Evolutionary conservation across 2,888 invertebrate genomes (phyloP).

Genomic region (Harmothoe impar): DNA sequence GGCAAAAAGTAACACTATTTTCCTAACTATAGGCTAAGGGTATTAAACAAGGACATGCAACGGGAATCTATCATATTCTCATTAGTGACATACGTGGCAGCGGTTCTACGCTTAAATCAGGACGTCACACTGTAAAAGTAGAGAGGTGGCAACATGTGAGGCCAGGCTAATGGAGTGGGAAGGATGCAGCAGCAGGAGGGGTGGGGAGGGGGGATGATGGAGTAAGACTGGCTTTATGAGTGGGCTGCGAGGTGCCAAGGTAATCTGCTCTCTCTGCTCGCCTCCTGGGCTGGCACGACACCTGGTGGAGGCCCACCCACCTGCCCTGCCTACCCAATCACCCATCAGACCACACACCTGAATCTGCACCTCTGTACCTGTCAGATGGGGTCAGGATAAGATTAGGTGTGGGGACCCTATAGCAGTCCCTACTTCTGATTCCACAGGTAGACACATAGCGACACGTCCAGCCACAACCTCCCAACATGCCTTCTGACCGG

Average conservation of each 20-base stretch:
- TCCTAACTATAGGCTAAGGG: too few relatives aligned
- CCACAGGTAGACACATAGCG: too few relatives aligned
- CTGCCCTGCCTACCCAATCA: conserved; percentile 1
- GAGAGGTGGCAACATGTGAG: background rate
- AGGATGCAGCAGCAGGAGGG: background rate
- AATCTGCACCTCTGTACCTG: too few relatives aligned
- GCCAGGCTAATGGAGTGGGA: background rate
- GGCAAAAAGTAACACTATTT: too few relatives aligned
- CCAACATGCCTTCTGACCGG: too few relatives aligned
- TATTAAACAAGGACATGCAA: background rate
- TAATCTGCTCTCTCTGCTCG: background rate
- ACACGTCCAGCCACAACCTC: too few relatives aligned
- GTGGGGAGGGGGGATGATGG: background rate
- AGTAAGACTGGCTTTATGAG: background rate
- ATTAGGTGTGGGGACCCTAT: too few relatives aligned
- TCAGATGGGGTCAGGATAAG: too few relatives aligned
- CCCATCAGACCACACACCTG: too few relatives aligned
- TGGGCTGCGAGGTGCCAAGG: background rate
- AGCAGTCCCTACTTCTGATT: too few relatives aligned
- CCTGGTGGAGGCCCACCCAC: background rate
- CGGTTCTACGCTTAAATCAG: background rate
- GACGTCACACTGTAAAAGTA: background rate
- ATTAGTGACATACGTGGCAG: background rate
- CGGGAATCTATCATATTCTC: background rate
- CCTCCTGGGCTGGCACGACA: background rate